These are phyloP conservation scores for Planiliza haematocheilus DNA, from an alignment of 2,113 vertebrate species.

Conservation along the genomic window DNA sequence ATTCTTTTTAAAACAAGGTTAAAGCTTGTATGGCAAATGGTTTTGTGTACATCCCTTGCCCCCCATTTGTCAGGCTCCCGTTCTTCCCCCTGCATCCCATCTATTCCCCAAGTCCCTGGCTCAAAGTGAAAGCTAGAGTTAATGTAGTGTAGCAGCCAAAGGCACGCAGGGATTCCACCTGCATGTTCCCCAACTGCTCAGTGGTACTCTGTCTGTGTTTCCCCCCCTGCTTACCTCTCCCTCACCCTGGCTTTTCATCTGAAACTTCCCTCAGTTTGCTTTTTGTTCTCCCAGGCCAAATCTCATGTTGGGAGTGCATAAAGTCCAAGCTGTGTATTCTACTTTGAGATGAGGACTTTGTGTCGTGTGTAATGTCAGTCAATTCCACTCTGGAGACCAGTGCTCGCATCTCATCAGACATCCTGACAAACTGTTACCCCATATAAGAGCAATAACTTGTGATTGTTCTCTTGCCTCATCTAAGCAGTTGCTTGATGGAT, in stretches of 20 bases:
- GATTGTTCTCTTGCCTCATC: not conserved
- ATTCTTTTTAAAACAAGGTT: constrained; percentile 31
- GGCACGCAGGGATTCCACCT: constrained; percentile 65
- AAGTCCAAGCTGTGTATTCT: constrained; percentile 34
- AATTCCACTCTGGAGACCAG: not conserved
- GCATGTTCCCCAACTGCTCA: constrained; percentile 59
- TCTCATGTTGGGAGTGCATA: constrained; percentile 35
- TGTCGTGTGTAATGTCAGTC: constrained; percentile 10
- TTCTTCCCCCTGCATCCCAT: constrained; percentile 30
- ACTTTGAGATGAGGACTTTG: constrained; percentile 1
- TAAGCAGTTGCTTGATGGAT: not conserved
- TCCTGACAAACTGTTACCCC: not conserved
- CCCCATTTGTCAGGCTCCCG: constrained; percentile 25
- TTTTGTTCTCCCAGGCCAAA: constrained; percentile 29
- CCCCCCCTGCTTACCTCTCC: constrained; percentile 23
- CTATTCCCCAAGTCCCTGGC: constrained; percentile 49
- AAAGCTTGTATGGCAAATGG: constrained; percentile 2
- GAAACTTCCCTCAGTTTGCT: constrained; percentile 40
- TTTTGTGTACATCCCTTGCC: constrained; percentile 17
- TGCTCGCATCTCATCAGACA: not conserved
- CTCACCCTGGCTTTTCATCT: constrained; percentile 42
- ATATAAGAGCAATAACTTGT: not conserved
- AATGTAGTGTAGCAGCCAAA: constrained; percentile 70
- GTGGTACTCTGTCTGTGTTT: constrained; percentile 36
- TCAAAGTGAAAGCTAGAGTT: constrained; percentile 63